Percentiles rank a stretch among this genome's conserved stretches.
phyloP scores from a whole-genome alignment of 2,888 invertebrate species.

The Diadegma fenestrale region DNA sequence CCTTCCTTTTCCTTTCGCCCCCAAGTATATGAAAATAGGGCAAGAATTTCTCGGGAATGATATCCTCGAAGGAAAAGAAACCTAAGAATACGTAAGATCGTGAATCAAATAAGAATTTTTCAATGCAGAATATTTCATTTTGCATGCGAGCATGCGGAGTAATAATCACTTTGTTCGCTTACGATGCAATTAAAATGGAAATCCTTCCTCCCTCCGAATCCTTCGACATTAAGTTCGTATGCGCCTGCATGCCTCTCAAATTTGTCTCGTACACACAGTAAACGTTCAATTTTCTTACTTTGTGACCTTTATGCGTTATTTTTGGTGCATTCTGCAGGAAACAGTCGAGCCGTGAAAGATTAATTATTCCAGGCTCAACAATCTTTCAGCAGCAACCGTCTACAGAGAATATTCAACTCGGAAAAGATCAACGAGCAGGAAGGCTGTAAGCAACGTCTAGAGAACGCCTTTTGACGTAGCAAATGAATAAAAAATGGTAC shows the following conservation, averaged over 20 bases:
- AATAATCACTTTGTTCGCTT: not conserved
- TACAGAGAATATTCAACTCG: no score
- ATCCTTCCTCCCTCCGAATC: no score
- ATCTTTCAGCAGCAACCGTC: no score
- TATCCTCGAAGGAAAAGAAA: constrained; percentile 14
- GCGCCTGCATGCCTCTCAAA: no score
- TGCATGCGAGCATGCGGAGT: not conserved
- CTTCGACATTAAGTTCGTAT: no score
- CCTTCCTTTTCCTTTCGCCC: not conserved
- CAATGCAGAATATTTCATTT: constrained; percentile 35
- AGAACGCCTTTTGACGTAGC: not conserved
- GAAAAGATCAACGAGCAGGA: not conserved
- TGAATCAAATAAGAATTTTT: constrained; percentile 56
- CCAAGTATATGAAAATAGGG: constrained; percentile 35
- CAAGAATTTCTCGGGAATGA: constrained; percentile 12
- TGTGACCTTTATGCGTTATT: no score
- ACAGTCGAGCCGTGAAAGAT: no score
- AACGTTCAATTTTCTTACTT: no score
- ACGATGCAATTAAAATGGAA: not conserved
- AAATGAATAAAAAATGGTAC: not conserved
- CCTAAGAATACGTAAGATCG: constrained; percentile 34
- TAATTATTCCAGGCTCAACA: no score
- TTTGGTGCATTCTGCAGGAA: no score
- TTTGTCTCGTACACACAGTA: no score
- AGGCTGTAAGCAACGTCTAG: not conserved